Evolutionary conservation across 1,140 invertebrate genomes (phyloP).

Genomic region (Centruroides vittatus): DNA sequence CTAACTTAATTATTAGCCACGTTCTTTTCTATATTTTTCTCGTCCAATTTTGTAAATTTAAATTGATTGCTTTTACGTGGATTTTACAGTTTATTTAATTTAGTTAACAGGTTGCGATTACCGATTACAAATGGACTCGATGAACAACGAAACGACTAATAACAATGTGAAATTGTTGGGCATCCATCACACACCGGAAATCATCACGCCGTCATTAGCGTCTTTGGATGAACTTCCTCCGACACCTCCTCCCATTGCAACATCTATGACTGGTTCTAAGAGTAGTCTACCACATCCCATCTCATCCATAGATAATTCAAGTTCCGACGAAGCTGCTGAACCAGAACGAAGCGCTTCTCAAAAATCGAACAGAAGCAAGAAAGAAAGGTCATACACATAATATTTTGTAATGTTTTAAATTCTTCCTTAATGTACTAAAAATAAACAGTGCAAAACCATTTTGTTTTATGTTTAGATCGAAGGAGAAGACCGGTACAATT

Average conservation of each 20-base stretch:
- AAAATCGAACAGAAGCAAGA: not conserved
- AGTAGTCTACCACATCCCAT: not conserved
- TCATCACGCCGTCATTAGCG: too few species aligned
- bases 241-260: not conserved
- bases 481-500: slow-evolving; percentile 1
- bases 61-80: too few species aligned
- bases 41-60: too few species aligned
- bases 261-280: not conserved
- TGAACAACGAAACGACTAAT: too few species aligned
- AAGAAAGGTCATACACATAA: not conserved
- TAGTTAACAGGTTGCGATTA: too few species aligned
- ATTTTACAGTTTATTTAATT: too few species aligned
- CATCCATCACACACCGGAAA: too few species aligned
- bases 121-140: too few species aligned
- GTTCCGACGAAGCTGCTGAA: not conserved
- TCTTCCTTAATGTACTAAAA: not conserved
- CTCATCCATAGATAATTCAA: not conserved
- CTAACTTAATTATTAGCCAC: too few species aligned
- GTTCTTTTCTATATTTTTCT: too few species aligned
- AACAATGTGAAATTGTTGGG: too few species aligned
- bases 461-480: not conserved
- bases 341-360: not conserved
- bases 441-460: too few species aligned
- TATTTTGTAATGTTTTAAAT: not conserved
- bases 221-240: not conserved